Evolutionary conservation across 2,888 invertebrate species (phyloP).

Genomic region (Uropetala carovei): DNA sequence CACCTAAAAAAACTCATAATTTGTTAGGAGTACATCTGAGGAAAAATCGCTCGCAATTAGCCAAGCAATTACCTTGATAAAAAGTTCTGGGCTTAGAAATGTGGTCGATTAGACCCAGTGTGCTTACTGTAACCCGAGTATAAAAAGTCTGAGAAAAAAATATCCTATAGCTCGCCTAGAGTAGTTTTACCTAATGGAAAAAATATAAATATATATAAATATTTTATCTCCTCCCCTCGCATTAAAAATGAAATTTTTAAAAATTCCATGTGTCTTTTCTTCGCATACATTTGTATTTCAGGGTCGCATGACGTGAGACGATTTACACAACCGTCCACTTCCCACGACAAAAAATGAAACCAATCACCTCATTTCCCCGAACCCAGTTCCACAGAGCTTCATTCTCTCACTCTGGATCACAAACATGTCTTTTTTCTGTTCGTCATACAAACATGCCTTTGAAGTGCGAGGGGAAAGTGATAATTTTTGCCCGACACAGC

Average conservation of each 20-base stretch:
- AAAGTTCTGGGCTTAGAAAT: background rate
- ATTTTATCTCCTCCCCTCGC: slow-evolving; percentile 62
- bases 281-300: background rate
- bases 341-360: background rate
- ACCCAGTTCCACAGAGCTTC: background rate
- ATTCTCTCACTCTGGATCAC: background rate
- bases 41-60: background rate
- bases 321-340: slow-evolving; percentile 35
- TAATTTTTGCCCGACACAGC: slow-evolving; percentile 30
- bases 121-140: slow-evolving; percentile 57
- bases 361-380: background rate
- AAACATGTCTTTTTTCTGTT: no score
- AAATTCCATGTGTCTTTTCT: background rate
- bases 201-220: slow-evolving; percentile 58
- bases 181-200: slow-evolving; percentile 46
- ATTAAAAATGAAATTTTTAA: background rate
- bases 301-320: slow-evolving; percentile 10
- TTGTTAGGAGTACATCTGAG: no score
- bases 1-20: background rate
- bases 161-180: slow-evolving; percentile 57
- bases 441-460: background rate
- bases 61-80: slow-evolving; percentile 1
- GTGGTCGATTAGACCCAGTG: slow-evolving; percentile 37
- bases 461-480: slow-evolving; percentile 44
- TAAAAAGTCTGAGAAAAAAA: slow-evolving; percentile 47